A percentile compares a stretch with the other conserved stretches of the same genome.
These are phyloP conservation scores for Epinephelus coioides DNA, from an alignment of 2,797 vertebrate species.

Conservation along the genomic window DNA sequence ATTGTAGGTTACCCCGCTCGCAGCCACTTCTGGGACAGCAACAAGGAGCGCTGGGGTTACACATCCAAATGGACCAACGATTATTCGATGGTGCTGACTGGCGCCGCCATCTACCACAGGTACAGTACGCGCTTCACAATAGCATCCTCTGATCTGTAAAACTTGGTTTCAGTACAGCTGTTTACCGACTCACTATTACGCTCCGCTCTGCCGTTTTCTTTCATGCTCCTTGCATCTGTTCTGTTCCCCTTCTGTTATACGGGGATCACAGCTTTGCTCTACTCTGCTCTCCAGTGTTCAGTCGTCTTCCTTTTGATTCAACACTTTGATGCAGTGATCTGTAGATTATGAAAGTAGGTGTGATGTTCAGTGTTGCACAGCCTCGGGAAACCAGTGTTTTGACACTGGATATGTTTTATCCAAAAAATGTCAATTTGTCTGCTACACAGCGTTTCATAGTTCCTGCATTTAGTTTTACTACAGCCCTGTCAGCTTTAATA, in stretches of 20 bases:
- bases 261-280: constrained; percentile 46
- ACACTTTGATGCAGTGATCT: constrained; percentile 69
- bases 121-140: constrained; percentile 42
- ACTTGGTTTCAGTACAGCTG: neutral
- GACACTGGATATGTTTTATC: constrained; percentile 61
- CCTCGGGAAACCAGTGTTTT: constrained; percentile 62
- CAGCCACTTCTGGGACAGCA: constrained; percentile 99
- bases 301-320: constrained; percentile 57
- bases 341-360: constrained; percentile 63
- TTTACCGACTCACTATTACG: constrained; percentile 8
- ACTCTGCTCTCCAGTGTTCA: constrained; percentile 44
- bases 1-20: constrained; percentile 98
- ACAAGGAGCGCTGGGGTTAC: constrained; percentile 98
- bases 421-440: constrained; percentile 66
- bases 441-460: constrained; percentile 20
- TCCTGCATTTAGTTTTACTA: constrained; percentile 38
- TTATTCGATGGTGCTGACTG: constrained; percentile 96
- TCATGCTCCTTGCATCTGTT: constrained; percentile 13
- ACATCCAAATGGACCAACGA: constrained; percentile 99
- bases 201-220: constrained; percentile 14
- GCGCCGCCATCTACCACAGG: constrained; percentile 95
- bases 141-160: neutral
- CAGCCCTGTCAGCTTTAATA: constrained; percentile 71
- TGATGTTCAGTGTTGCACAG: constrained; percentile 59
- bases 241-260: constrained; percentile 19